Evolutionary conservation across 2,888 invertebrate species (phyloP).

Genomic region (Lochmaea crataegi): DNA sequence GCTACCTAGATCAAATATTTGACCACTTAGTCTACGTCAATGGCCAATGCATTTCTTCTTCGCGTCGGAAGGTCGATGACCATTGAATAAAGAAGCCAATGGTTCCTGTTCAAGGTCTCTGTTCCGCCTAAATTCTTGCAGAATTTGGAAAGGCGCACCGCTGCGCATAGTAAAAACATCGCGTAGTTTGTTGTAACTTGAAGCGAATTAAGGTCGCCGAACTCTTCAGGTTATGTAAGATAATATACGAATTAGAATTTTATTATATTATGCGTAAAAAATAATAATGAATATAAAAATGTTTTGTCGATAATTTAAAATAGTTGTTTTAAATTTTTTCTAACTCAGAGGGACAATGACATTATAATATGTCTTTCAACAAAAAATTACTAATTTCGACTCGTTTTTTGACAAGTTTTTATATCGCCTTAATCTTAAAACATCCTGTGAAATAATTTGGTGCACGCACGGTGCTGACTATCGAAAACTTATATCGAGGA

Average conservation of each 20-base stretch:
- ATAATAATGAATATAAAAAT: not conserved
- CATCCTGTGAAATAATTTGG: too few relatives aligned
- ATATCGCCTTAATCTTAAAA: too few relatives aligned
- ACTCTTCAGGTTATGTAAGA: slow-evolving; percentile 13
- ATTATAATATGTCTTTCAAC: too few relatives aligned
- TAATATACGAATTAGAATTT: not conserved
- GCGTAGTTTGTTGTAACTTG: slow-evolving; percentile 21
- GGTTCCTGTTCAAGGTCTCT: slow-evolving; percentile 42
- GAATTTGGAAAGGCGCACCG: slow-evolving; percentile 40
- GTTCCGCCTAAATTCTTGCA: slow-evolving; percentile 42
- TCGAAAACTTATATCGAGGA: too few relatives aligned
- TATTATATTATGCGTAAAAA: not conserved
- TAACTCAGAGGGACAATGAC: too few relatives aligned
- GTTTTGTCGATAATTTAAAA: not conserved
- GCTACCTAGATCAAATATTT: not conserved
- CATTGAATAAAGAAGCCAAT: slow-evolving; percentile 41
- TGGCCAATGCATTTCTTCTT: slow-evolving; percentile 35
- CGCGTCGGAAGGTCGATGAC: slow-evolving; percentile 43
- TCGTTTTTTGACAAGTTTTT: too few relatives aligned
- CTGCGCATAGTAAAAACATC: slow-evolving; percentile 26
- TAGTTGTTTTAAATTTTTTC: too few relatives aligned
- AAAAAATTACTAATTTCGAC: too few relatives aligned
- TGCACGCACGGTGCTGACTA: too few relatives aligned
- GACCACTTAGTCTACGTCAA: slow-evolving; percentile 2
- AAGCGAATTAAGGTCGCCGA: slow-evolving; percentile 30